Conservation (phyloP, 2,113 vertebrate species). For the Triplophysa siluroides region DNA sequence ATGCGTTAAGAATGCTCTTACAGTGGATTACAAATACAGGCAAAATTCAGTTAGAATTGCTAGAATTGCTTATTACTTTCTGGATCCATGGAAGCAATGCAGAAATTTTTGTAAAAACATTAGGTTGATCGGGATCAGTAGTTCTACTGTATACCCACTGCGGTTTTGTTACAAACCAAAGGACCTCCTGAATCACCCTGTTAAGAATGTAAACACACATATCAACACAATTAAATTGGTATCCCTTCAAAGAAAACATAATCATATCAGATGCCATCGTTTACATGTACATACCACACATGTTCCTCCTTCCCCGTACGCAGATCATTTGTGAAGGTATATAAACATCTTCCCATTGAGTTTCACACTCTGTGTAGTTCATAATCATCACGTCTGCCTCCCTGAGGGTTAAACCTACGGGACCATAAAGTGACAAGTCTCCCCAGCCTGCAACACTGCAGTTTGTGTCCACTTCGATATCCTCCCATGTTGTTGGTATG, state of each 20-base stretch:
- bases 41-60: neutral
- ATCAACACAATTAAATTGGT: too few species aligned
- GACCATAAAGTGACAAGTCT: neutral
- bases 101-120: slow-evolving; percentile 39
- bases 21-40: too few species aligned
- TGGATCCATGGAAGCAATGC: slow-evolving; percentile 24
- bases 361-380: too few species aligned
- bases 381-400: neutral
- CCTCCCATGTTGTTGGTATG: neutral
- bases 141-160: neutral
- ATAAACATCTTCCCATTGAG: too few species aligned
- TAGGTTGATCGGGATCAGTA: slow-evolving; percentile 5
- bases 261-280: too few species aligned
- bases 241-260: too few species aligned
- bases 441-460: slow-evolving; percentile 27
- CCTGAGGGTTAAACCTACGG: neutral
- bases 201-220: too few species aligned
- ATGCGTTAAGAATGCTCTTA: too few species aligned
- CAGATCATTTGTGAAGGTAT: too few species aligned
- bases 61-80: neutral
- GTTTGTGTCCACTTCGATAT: too few species aligned
- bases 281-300: too few species aligned
- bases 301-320: too few species aligned
- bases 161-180: slow-evolving; percentile 45
- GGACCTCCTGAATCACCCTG: slow-evolving; percentile 51